A percentile compares a stretch with the other conserved stretches of the same genome.
phyloP scores from a whole-genome alignment of 92 coral and sea anemone species.

The Heteractis magnifica region DNA sequence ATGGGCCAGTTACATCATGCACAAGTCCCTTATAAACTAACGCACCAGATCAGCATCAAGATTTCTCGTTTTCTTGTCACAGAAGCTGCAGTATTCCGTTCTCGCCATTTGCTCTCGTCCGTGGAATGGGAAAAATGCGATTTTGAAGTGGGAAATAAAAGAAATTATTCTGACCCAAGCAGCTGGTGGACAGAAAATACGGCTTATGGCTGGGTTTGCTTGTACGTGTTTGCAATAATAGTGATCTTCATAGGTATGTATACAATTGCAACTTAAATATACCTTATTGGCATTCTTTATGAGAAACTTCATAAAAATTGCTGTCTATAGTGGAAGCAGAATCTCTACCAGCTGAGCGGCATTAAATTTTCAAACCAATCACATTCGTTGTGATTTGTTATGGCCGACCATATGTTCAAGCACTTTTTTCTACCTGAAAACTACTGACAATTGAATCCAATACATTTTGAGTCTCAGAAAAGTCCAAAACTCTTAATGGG shows the following conservation, averaged over 20 bases:
- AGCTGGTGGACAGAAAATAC: slow-evolving; percentile 65
- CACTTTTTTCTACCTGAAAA: too few relatives aligned
- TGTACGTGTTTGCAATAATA: slow-evolving; percentile 71
- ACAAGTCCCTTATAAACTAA: too few relatives aligned
- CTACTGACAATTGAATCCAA: too few relatives aligned
- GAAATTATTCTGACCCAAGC: slow-evolving; percentile 81
- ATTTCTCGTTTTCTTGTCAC: background rate
- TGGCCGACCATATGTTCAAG: too few relatives aligned
- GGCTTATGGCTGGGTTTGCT: slow-evolving; percentile 85
- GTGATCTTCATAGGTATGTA: slow-evolving; percentile 88
- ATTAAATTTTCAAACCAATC: too few relatives aligned
- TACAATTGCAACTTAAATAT: background rate
- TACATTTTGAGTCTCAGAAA: too few relatives aligned
- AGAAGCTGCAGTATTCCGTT: slow-evolving; percentile 48
- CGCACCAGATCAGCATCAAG: background rate
- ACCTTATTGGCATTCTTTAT: too few relatives aligned
- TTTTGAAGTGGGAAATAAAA: slow-evolving; percentile 75
- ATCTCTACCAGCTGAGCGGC: too few relatives aligned
- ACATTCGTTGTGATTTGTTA: too few relatives aligned
- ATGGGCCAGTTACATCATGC: too few relatives aligned
- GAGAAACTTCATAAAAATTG: too few relatives aligned
- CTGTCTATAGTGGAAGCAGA: background rate
- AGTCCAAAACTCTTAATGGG: too few relatives aligned
- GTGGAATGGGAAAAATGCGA: slow-evolving; percentile 97
- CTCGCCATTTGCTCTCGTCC: slow-evolving; percentile 79